Percentiles rank a stretch among this genome's conserved stretches.
phyloP scores from a whole-genome alignment of 2,113 vertebrate species.

The Corythornis cristatus region DNA sequence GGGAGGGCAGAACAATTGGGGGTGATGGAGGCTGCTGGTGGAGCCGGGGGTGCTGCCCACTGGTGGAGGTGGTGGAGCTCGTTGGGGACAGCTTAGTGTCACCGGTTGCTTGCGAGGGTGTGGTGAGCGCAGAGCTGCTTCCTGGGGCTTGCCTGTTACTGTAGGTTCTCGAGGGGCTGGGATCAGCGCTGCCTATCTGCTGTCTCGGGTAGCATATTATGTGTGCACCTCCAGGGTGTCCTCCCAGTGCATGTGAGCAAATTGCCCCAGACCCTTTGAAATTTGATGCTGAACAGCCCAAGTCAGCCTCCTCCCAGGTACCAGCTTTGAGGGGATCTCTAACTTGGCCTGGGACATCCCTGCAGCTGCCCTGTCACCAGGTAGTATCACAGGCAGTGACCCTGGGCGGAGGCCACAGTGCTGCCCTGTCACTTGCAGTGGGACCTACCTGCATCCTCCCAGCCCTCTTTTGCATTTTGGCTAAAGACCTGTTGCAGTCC shows the following conservation, averaged over 20 bases:
- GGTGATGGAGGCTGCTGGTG: not conserved
- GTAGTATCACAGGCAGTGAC: rapidly evolving
- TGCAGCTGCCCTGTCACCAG: not conserved
- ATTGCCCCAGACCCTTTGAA: not conserved
- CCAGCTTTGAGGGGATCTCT: not conserved
- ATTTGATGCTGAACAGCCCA: not conserved
- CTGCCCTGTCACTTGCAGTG: not conserved
- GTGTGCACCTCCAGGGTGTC: not conserved
- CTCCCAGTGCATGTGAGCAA: not conserved
- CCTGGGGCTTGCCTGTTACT: not conserved
- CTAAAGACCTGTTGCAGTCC: not conserved
- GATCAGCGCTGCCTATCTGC: not conserved
- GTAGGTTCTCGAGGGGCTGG: not conserved
- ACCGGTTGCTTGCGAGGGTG: not conserved
- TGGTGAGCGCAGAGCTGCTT: not conserved
- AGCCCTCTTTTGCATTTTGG: not conserved
- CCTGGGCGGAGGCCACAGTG: rapidly evolving
- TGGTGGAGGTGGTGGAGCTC: not conserved
- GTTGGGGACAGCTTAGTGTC: not conserved
- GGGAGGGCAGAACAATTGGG: not conserved
- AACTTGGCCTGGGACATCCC: not conserved
- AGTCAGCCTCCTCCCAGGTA: not conserved
- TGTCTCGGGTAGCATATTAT: not conserved
- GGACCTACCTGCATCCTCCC: not conserved
- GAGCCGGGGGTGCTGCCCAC: not conserved